phyloP scores from a whole-genome alignment of 2,113 vertebrate species.

The Chinchilla lanigera region DNA sequence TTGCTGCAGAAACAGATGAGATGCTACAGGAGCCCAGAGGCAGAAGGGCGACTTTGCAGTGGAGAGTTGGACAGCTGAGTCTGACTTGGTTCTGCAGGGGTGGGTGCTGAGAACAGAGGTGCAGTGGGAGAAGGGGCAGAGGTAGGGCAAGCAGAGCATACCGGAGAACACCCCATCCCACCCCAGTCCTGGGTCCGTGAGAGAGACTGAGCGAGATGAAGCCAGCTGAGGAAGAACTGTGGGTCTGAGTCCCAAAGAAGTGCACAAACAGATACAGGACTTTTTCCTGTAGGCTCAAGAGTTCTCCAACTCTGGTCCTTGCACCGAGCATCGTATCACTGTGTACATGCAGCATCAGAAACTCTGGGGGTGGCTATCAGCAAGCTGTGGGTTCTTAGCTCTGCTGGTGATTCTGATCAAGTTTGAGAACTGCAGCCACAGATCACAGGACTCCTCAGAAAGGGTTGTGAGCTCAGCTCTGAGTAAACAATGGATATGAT shows the following conservation, averaged over 20 bases:
- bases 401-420: neutral
- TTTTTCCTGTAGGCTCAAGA: neutral
- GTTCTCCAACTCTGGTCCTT: neutral
- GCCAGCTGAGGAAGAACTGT: neutral
- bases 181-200: neutral
- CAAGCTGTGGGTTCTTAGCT: neutral
- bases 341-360: neutral
- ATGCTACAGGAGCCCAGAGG: fast-evolving
- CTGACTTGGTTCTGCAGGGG: neutral
- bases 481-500: too few species aligned
- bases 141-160: neutral
- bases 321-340: neutral
- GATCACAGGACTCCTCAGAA: neutral
- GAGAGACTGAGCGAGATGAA: too few species aligned
- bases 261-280: neutral
- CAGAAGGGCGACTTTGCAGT: fast-evolving
- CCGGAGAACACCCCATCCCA: fast-evolving
- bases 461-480: neutral
- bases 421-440: too few species aligned
- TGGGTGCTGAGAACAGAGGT: neutral
- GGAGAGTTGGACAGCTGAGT: neutral
- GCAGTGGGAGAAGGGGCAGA: neutral
- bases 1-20: fast-evolving
- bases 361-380: neutral
- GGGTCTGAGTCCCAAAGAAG: neutral